Evolutionary conservation across 2,888 invertebrate species (phyloP), one percentile per base, ranked within the genome.

Genomic region (Actias luna): DNA sequence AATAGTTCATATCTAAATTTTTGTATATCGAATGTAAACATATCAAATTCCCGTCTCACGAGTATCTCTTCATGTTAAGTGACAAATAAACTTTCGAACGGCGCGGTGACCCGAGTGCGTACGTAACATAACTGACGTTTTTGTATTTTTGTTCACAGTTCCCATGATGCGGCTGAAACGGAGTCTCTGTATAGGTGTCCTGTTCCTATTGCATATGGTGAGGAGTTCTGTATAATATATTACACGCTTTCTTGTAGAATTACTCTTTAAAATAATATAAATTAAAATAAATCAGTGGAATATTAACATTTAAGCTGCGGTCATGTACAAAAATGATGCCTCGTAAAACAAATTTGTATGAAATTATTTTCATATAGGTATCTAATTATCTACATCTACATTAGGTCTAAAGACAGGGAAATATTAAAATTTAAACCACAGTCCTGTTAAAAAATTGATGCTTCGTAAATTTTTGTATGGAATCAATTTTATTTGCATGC

Each of bases 121-220:
- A n/a, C 25, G 57, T 57, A 35, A 39, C 31, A 39, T 29, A 58
- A 36, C 31, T 16, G 14, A 25, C 3, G 35, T 59, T 68, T 68
- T 74, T 67, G 66, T 65, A 71, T 80, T 88, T 50, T 12, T 91
- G 80, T 88, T 76, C 76, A 79, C 91, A 91, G 90, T 77, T 82
- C 10, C n/a, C 75, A 86, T 67, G 80, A 92, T 92, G 92, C 88
- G 89, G 84, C 83, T 79, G 70, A 77, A 87, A 74, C 80, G 88
- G 68, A 83, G 85, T 67, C 74, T 87, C 70, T 81, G 82, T 67
- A 80, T 91, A 80, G 87, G 85, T 66, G 80, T 89, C 66, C 84
- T 92, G 64, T 88, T 92, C 76, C 83, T 91, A 74, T 84, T 91
- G 82, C 90, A 92, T 66, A 84, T 88, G 92, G 92, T 92, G 73